Conservation (phyloP, 2,888 invertebrate species). For the Drosophila acutilabella region DNA sequence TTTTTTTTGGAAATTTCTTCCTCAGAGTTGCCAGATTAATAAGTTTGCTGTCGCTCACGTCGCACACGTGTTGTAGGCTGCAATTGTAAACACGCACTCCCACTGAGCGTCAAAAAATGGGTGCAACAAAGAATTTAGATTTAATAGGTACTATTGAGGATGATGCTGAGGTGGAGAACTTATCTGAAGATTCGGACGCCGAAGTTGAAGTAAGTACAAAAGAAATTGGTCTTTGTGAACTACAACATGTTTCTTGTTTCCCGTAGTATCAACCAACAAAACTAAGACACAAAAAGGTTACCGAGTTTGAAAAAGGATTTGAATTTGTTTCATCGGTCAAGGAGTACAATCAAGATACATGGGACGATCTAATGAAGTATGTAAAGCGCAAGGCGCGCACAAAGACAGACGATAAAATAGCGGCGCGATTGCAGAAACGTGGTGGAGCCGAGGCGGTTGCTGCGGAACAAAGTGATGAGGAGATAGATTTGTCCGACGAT, state of each 20-base stretch:
- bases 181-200: constrained; percentile 92
- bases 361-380: constrained; percentile 92
- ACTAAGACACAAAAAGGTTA: constrained; percentile 89
- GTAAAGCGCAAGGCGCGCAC: constrained; percentile 92
- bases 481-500: constrained; percentile 90
- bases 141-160: constrained; percentile 94
- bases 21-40: background rate
- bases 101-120: constrained; percentile 63
- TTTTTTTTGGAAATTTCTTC: background rate
- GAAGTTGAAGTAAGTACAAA: constrained; percentile 89
- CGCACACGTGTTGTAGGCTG: constrained; percentile 61
- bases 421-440: constrained; percentile 86
- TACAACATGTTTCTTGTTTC: background rate
- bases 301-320: constrained; percentile 93
- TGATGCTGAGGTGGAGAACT: constrained; percentile 92
- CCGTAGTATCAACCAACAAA: constrained; percentile 94
- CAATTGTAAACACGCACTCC: constrained; percentile 70
- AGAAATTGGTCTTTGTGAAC: background rate
- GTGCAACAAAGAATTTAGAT: constrained; percentile 84
- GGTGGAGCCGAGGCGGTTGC: constrained; percentile 86
- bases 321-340: constrained; percentile 91
- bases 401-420: constrained; percentile 94
- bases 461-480: constrained; percentile 86
- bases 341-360: constrained; percentile 93
- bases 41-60: background rate